phyloP scores from a whole-genome alignment of 1,140 invertebrate species.

The Eumeta japonica region DNA sequence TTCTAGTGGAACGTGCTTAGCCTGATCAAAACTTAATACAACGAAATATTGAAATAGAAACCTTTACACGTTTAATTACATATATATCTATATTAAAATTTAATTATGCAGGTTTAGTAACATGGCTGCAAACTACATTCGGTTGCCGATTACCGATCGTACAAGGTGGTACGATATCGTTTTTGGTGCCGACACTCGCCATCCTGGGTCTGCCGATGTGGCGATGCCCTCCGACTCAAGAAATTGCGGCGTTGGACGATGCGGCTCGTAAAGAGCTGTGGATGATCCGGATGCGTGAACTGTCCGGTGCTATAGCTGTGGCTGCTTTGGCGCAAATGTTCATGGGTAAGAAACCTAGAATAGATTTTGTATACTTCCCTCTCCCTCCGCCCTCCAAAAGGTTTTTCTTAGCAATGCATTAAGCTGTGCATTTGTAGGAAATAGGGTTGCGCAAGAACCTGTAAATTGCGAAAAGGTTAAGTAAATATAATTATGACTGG shows the following conservation, averaged over 20 bases:
- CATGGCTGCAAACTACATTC: slow-evolving; percentile 77
- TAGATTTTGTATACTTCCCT: slow-evolving; percentile 9
- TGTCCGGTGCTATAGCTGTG: slow-evolving; percentile 83
- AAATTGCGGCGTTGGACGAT: slow-evolving; percentile 58
- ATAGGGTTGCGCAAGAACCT: too few species aligned
- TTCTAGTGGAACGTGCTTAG: too few species aligned
- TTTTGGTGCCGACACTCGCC: slow-evolving; percentile 81
- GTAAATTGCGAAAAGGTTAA: too few species aligned
- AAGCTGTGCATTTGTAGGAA: too few species aligned
- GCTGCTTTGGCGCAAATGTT: slow-evolving; percentile 77
- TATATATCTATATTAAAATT: neutral
- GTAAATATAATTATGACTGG: too few species aligned
- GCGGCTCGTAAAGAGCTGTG: slow-evolving; percentile 68
- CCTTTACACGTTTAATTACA: neutral
- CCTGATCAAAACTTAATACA: too few species aligned
- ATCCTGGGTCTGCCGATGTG: slow-evolving; percentile 76
- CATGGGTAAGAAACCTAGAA: slow-evolving; percentile 63
- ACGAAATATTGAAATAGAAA: neutral
- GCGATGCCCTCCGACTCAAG: slow-evolving; percentile 67
- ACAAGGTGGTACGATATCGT: slow-evolving; percentile 82
- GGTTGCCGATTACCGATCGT: slow-evolving; percentile 67
- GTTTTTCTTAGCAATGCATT: too few species aligned
- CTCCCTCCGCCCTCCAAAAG: too few species aligned
- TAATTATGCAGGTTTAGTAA: slow-evolving; percentile 66
- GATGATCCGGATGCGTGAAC: slow-evolving; percentile 76